Evolutionary conservation across 2,113 vertebrate genomes (phyloP), one percentile per base, ranked within the genome.

Genomic region (Hyla sarda): DNA sequence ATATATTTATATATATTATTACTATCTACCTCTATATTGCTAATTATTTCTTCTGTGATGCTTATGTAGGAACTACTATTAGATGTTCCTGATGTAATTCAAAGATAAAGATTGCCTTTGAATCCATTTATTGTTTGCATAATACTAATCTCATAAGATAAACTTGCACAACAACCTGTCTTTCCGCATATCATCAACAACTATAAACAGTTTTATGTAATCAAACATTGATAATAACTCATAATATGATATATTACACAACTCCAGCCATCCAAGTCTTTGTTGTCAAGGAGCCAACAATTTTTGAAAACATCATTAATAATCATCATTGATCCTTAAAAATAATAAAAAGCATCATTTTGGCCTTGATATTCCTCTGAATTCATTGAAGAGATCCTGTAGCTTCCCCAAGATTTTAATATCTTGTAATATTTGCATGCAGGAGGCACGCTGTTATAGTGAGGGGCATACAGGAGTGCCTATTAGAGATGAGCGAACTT

Each of bases 161-260:
- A 76, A 21, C 74, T 77, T 77, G 25, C 74, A 30, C 74, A 77
- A 77, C 16, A 77, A 77, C 16, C 28, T 54, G 47, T 50, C 30
- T 54, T 77, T 11, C 48, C 48, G 32, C 13, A 77, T 25, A 19
- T 32, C 74, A 76, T 52, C 47, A 76, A 30, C 73, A 54, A 54
- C 52, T 32, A 52, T 77, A 6, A 54, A 12, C 28, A 77, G 28
- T 77, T 77, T 77, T 54, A 77, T 32, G 25, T 25, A 19, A 52
- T 54, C 74, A 77, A 77, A 9, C 25, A 28, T 52, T 77, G 28
- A 25, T 25, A 77, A 30, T 50, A 11, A 8, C 6, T 28, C 4
- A 2, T 28, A 28, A 21, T 54, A 25, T 25, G 11, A 21, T 16
- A 13, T 54, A 32, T 52, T 50, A 32, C 30, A 77, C 54, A 77